Base-by-base conservation (phyloP, 2,888 invertebrate species). In the Drosophila ustulata region DNA sequence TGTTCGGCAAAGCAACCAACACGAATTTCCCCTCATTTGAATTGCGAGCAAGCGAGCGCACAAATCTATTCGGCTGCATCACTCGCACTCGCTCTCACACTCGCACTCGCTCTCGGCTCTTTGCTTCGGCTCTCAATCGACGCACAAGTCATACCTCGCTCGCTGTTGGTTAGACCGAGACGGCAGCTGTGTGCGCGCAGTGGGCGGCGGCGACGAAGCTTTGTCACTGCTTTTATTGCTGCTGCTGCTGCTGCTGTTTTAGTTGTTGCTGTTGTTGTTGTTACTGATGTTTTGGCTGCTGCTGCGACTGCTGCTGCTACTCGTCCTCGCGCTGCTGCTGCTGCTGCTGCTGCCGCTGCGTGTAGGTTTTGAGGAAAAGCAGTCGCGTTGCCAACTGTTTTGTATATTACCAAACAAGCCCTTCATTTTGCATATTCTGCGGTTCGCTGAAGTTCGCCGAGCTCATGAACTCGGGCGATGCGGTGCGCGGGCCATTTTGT, bases 381-480 rank as follows among this genome's bases (percentile, higher is more conserved):
- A 91, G 86, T 74, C 91, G 91, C 85, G 89, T 91, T 90, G 91
- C 91, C 91, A 91, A 89, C 87, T 91, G 91, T 91, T 91, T 91
- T 80, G 91, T 90, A 91, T 91, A 92, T 93, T 95, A 95, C 95
- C 95, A 95, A 93, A 95, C 95, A 90, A 95, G 94, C 61, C 95
- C 95, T 92, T 95, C 95, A 92, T 94, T 95, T 91, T 95, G 94
- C 93, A 94, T 93, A 93, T 95, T 95, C 92, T 95, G 95, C 82
- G 95, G 94, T 92, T 95, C 95, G 82, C 94, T 93, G 90, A 95
- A 95, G 82, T 93, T 94, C 64, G 94, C 94, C 64, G 93, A 92
- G 62, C 93, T 93, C 93, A 95, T 95, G 93, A 95, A 96, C 93
- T 95, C 95, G 51, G 96, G 96, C 84, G 96, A 96, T 73, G 96